These are phyloP conservation scores for Phortica variegata DNA, from an alignment of 1,140 invertebrate genomes.

Conservation along the genomic window DNA sequence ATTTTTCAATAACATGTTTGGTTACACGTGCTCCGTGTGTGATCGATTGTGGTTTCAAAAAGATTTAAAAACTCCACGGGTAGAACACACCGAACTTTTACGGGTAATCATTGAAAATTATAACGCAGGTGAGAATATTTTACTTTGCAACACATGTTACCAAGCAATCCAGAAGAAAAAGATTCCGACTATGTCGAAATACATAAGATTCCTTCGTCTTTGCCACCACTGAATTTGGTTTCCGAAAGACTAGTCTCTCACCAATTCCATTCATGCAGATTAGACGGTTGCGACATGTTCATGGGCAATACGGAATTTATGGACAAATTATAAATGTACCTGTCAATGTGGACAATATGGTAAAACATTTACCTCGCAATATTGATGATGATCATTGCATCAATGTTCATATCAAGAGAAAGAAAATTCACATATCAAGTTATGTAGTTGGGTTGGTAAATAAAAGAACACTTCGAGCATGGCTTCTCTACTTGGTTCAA, in stretches of 20 bases:
- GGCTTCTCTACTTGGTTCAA: conserved; percentile 3
- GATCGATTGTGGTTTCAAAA: not conserved
- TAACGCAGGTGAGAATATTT: too few species aligned
- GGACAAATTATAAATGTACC: conserved; percentile 44
- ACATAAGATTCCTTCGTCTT: conserved; percentile 14
- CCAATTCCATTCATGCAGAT: conserved; percentile 48
- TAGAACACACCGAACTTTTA: not conserved
- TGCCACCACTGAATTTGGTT: conserved; percentile 21
- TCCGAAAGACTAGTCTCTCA: conserved; percentile 40
- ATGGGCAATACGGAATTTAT: conserved; percentile 33
- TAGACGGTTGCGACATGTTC: conserved; percentile 31
- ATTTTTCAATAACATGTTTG: not conserved
- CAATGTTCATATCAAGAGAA: conserved; percentile 34
- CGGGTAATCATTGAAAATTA: too few species aligned
- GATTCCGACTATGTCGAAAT: not conserved
- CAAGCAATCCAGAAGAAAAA: not conserved
- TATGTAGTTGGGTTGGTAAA: not conserved
- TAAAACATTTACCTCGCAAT: conserved; percentile 29
- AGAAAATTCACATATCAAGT: conserved; percentile 25
- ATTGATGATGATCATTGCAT: conserved; percentile 32
- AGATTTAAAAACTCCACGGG: not conserved
- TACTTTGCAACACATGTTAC: not conserved
- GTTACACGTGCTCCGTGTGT: not conserved
- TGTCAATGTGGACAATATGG: conserved; percentile 34
- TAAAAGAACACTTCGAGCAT: conserved; percentile 1